These are phyloP conservation scores for Astatoreochromis straeleni DNA, from an alignment of 2,113 vertebrate genomes.

Conservation along the genomic window DNA sequence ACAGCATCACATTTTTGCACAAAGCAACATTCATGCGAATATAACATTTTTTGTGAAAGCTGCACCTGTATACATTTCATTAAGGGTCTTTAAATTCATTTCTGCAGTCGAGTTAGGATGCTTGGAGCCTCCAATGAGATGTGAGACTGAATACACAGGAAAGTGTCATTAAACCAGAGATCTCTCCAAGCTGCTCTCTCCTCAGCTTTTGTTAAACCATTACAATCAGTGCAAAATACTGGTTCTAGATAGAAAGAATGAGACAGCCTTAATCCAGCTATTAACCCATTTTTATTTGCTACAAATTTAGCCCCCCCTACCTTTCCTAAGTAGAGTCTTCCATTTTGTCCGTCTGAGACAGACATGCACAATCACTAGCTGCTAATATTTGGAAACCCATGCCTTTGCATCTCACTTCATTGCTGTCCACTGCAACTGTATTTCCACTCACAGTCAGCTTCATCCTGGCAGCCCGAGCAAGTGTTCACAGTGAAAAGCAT, in stretches of 20 bases:
- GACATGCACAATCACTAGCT: background rate
- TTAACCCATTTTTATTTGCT: background rate
- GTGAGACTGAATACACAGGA: slow-evolving; percentile 14
- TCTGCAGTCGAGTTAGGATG: background rate
- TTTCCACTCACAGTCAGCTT: background rate
- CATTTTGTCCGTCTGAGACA: background rate
- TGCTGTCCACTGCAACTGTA: background rate
- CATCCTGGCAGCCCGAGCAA: background rate
- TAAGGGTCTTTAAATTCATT: background rate
- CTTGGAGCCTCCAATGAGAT: slow-evolving; percentile 4
- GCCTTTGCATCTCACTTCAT: background rate
- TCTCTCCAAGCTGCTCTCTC: background rate
- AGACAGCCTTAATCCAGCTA: background rate
- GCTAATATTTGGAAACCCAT: background rate
- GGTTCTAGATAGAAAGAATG: background rate
- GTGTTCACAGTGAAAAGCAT: slow-evolving; percentile 8
- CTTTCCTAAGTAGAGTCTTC: background rate
- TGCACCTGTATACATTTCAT: background rate
- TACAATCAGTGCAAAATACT: background rate
- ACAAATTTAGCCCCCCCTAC: background rate
- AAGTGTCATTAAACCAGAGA: slow-evolving; percentile 23
- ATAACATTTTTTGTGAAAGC: background rate
- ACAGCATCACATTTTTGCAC: background rate
- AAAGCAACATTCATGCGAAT: background rate
- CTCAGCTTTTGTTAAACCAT: background rate